Evolutionary conservation across 2,888 invertebrate genomes (phyloP).

Genomic region (Aphidoletes aphidimyza): DNA sequence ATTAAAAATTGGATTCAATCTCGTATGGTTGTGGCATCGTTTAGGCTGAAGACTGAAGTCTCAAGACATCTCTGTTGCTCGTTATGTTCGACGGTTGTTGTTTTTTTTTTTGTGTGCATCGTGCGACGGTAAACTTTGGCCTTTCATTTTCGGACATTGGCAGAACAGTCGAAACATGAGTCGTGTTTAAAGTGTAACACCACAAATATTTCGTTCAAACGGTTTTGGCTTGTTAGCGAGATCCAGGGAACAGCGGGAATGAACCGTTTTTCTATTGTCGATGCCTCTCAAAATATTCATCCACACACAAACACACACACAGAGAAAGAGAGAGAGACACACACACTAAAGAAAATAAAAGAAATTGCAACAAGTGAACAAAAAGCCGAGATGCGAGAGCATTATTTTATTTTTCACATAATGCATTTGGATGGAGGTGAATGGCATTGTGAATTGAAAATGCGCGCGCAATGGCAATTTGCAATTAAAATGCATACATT

Average conservation of each 20-base stretch:
- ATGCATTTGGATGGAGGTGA: conserved; percentile 47
- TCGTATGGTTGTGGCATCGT: not conserved
- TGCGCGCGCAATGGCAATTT: conserved; percentile 39
- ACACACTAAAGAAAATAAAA: conserved; percentile 43
- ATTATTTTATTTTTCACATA: conserved; percentile 52
- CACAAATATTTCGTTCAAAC: conserved; percentile 5
- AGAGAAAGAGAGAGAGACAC: not conserved
- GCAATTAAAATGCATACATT: conserved; percentile 50
- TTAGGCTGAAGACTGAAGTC: no score
- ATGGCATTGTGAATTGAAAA: conserved; percentile 10
- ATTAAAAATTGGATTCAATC: conserved; percentile 16
- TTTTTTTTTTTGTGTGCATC: no score
- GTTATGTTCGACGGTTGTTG: no score
- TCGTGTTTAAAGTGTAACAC: not conserved
- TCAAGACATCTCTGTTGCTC: no score
- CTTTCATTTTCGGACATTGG: conserved; percentile 38
- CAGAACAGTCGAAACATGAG: not conserved
- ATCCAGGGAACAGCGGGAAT: not conserved
- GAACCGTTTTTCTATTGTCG: conserved; percentile 6
- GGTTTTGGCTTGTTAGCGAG: conserved; percentile 31
- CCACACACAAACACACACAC: not conserved
- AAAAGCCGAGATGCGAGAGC: conserved; percentile 26
- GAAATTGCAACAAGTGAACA: conserved; percentile 49
- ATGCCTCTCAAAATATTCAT: not conserved
- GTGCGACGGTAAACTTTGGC: conserved; percentile 30